phyloP scores from a whole-genome alignment of 2,797 vertebrate species.

The Channallabes apus region DNA sequence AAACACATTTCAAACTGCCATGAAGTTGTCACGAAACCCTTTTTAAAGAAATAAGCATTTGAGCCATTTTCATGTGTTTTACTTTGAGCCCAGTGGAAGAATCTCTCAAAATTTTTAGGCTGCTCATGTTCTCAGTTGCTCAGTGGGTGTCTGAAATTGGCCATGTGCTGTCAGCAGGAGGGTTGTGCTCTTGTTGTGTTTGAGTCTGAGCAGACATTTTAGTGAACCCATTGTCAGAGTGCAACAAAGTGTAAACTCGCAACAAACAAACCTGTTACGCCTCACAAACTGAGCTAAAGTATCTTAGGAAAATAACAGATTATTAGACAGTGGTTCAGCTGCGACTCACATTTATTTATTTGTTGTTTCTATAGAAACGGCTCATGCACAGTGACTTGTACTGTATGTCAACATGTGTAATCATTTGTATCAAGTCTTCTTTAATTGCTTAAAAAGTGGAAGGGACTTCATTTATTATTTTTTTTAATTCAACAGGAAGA shows the following conservation, averaged over 20 bases:
- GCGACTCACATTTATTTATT: neutral
- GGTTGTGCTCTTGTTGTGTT: conserved; percentile 12
- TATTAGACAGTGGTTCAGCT: neutral
- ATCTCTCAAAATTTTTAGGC: neutral
- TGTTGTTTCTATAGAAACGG: neutral
- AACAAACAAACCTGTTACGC: conserved; percentile 7
- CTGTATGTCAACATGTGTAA: neutral
- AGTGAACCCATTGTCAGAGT: conserved; percentile 5
- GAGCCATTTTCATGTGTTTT: neutral
- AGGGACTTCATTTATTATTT: neutral
- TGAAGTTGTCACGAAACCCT: neutral
- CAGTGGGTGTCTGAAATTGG: conserved; percentile 1
- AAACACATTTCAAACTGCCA: neutral
- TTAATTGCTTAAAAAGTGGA: neutral
- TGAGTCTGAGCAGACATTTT: neutral
- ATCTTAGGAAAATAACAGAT: neutral
- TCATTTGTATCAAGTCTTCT: neutral
- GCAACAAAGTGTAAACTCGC: neutral
- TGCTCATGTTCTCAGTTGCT: neutral
- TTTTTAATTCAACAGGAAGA: neutral
- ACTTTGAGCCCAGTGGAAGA: neutral
- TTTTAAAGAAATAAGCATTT: neutral
- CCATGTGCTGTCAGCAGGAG: neutral
- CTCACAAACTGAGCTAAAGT: neutral
- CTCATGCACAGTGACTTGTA: neutral